Conservation (phyloP, 2,888 invertebrate genomes). For the Sthenelais limicola region DNA sequence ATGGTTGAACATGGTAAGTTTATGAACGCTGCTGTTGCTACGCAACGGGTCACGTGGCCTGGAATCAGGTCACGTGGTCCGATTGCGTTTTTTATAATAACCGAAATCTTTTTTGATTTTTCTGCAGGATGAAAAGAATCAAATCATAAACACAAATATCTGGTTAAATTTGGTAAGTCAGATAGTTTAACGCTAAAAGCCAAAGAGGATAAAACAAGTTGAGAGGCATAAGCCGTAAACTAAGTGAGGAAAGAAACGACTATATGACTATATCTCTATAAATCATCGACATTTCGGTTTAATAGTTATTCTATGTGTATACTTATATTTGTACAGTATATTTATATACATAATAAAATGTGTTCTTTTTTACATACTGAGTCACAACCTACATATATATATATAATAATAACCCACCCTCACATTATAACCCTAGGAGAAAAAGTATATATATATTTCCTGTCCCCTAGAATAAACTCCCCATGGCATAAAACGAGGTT, state of each 20-base stretch:
- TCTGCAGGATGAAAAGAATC: conserved; percentile 98
- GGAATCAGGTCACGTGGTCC: conserved; percentile 30
- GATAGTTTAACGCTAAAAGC: conserved; percentile 18
- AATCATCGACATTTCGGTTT: not conserved
- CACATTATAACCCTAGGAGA: conserved; percentile 21
- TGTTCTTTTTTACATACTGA: not conserved
- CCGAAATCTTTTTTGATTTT: conserved; percentile 41
- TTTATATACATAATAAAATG: no score
- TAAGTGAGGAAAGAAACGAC: no score
- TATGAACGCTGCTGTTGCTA: not conserved
- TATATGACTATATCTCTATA: not conserved
- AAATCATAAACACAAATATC: conserved; percentile 97
- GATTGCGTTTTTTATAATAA: conserved; percentile 36
- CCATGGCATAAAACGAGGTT: no score
- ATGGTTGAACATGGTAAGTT: conserved; percentile 54
- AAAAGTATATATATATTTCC: no score
- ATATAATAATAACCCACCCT: conserved; percentile 17
- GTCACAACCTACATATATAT: not conserved
- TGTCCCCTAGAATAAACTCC: no score
- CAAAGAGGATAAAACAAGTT: conserved; percentile 46
- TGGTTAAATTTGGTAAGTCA: conserved; percentile 97
- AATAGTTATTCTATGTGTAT: no score
- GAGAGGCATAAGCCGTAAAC: conserved; percentile 11
- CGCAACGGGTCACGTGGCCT: conserved; percentile 33
- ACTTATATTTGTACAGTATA: no score